Conservation (phyloP, 2,797 vertebrate species). For the Tympanoctomys barrerae region DNA sequence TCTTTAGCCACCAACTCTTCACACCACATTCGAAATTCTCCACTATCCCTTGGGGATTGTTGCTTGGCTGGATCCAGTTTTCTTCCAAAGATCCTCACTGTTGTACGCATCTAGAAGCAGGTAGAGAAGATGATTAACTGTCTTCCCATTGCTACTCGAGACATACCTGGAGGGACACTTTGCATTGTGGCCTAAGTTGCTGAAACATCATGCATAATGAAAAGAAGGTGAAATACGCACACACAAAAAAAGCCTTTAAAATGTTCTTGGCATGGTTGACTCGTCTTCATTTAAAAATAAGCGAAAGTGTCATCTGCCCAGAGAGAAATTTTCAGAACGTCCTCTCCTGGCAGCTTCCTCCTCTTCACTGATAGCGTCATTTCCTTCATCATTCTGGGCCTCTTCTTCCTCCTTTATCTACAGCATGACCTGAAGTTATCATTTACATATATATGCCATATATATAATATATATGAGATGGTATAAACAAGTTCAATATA, state of each 20-base stretch:
- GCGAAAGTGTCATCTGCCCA: background rate
- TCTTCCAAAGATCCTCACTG: background rate
- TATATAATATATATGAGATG: background rate
- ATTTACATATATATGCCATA: too few relatives aligned
- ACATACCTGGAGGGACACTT: background rate
- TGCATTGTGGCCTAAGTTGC: background rate
- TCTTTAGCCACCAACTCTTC: background rate
- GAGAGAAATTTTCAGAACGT: background rate
- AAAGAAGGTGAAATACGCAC: background rate
- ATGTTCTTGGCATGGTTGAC: background rate
- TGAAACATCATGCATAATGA: background rate
- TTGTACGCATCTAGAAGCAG: background rate
- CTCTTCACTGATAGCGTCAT: background rate
- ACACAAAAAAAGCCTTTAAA: too few relatives aligned
- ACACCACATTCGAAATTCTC: background rate
- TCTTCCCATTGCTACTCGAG: conserved; percentile 14
- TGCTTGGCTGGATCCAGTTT: background rate
- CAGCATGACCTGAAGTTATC: background rate
- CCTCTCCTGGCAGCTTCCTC: background rate
- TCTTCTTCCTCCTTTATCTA: background rate
- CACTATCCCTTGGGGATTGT: background rate
- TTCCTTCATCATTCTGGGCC: background rate
- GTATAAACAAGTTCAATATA: background rate
- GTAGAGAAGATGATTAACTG: background rate
- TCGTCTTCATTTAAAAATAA: background rate